phyloP scores from a whole-genome alignment of 2,113 vertebrate genomes.

The Corythornis madagascariensis region DNA sequence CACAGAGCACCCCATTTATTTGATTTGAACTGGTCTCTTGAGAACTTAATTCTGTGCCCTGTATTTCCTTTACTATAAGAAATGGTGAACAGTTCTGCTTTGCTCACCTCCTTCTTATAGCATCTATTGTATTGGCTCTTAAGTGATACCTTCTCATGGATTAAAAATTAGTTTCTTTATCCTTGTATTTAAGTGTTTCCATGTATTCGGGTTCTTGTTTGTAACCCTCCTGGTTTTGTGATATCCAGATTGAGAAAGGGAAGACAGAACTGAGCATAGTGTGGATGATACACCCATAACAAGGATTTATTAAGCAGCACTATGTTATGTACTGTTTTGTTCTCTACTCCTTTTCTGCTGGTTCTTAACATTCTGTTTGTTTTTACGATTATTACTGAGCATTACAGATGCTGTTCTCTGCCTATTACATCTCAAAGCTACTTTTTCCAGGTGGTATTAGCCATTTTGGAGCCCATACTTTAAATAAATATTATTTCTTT shows the following conservation, averaged over 20 bases:
- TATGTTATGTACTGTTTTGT: neutral
- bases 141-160: neutral
- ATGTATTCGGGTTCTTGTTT: neutral
- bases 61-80: neutral
- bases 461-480: neutral
- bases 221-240: neutral
- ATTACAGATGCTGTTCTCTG: neutral
- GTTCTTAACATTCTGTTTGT: neutral
- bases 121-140: neutral
- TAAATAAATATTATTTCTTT: neutral
- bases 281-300: neutral
- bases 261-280: neutral
- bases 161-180: neutral
- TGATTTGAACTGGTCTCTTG: neutral
- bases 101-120: neutral
- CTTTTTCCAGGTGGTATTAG: neutral
- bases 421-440: neutral
- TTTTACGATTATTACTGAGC: neutral
- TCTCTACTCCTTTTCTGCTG: neutral
- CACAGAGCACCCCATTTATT: neutral
- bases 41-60: neutral
- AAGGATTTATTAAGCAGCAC: neutral
- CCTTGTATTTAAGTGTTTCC: neutral
- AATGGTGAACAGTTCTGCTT: neutral
- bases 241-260: neutral